A percentile compares a stretch with the other conserved stretches of the same genome.
These are phyloP conservation scores for Arenaria interpres DNA, from an alignment of 2,113 vertebrate genomes.

Conservation along the genomic window DNA sequence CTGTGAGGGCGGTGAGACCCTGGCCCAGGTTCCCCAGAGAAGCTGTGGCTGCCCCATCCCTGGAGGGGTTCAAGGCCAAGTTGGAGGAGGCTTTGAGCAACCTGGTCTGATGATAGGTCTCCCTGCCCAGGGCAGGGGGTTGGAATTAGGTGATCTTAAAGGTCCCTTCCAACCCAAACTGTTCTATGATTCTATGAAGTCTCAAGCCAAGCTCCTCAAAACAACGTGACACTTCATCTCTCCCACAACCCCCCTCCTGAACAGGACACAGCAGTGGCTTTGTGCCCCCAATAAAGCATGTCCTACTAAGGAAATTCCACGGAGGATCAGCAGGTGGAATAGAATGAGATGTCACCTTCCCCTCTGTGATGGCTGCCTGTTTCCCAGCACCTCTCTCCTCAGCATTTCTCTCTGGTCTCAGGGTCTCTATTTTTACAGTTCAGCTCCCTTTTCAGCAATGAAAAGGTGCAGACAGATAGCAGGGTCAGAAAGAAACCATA, in stretches of 20 bases:
- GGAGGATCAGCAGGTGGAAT: background rate
- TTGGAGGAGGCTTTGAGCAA: background rate
- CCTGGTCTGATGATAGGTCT: background rate
- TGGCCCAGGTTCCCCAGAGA: background rate
- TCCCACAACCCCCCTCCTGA: background rate
- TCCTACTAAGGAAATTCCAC: background rate
- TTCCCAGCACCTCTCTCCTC: background rate
- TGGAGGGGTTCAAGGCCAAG: background rate
- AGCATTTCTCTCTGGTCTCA: background rate
- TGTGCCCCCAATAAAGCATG: background rate
- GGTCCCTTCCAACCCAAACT: no score
- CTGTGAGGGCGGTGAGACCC: background rate
- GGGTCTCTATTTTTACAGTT: background rate
- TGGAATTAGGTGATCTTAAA: no score
- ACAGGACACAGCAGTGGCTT: background rate
- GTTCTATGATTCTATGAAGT: background rate
- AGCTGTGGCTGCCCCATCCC: background rate
- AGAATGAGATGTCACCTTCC: background rate
- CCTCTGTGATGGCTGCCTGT: background rate
- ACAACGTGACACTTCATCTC: background rate
- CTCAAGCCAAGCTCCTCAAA: background rate
- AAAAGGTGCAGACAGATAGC: background rate
- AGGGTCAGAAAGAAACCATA: background rate
- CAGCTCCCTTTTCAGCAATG: background rate
- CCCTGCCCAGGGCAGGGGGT: no score